Percentiles rank a stretch among this genome's conserved stretches.
Conservation (phyloP, 1,140 invertebrate species). For the Alviniconcha marisindica region DNA sequence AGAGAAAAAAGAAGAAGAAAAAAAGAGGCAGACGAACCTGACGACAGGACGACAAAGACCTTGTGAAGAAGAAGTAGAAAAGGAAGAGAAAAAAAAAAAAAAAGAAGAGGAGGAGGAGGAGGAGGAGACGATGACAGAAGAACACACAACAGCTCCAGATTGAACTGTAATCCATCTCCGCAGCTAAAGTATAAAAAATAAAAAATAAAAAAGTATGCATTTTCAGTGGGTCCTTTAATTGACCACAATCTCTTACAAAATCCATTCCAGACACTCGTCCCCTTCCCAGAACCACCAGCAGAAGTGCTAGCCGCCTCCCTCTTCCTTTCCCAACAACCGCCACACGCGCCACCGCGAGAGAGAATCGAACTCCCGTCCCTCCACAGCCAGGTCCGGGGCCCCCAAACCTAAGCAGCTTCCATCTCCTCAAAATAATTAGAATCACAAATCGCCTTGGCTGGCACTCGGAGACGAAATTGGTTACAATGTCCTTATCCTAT, state of each 20-base stretch:
- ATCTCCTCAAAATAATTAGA: slow-evolving; percentile 33
- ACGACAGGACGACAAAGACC: not conserved
- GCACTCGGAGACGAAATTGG: slow-evolving; percentile 25
- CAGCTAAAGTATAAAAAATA: no score
- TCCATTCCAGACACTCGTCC: slow-evolving; percentile 1
- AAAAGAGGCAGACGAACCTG: not conserved
- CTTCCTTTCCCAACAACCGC: not conserved
- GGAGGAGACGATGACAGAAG: not conserved
- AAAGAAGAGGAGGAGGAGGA: no score
- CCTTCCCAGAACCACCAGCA: not conserved
- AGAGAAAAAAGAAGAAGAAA: not conserved
- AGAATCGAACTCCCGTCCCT: not conserved
- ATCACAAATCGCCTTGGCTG: slow-evolving; percentile 29
- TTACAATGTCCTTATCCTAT: slow-evolving; percentile 37
- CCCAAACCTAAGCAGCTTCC: not conserved
- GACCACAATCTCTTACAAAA: not conserved
- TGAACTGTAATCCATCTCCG: no score
- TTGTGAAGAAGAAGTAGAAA: not conserved
- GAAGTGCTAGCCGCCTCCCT: not conserved
- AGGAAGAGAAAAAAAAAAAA: not conserved
- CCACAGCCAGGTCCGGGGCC: no score
- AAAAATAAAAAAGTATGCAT: no score
- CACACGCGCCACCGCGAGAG: no score
- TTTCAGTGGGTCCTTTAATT: no score
- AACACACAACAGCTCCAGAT: no score